phyloP scores from a whole-genome alignment of 2,888 invertebrate species.

The Zygogramma bicolorata region DNA sequence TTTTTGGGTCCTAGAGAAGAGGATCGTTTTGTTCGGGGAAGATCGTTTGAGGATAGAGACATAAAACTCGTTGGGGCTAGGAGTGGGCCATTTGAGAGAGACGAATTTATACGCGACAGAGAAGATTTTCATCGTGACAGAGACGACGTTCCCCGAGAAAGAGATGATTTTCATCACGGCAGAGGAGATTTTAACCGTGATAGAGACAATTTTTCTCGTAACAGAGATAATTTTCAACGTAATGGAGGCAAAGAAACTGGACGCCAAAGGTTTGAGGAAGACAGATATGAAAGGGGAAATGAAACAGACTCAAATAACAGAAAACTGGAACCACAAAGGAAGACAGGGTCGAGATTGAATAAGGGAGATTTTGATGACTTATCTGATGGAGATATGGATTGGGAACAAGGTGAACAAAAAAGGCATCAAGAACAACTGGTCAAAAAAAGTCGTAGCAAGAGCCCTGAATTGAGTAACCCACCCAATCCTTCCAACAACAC shows the following conservation, averaged over 20 bases:
- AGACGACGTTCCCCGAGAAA: background rate
- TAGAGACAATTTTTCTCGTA: background rate
- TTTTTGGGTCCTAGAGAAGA: slow-evolving; percentile 11
- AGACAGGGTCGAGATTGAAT: background rate
- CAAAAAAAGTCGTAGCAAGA: slow-evolving; percentile 32
- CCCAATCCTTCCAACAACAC: slow-evolving; percentile 38
- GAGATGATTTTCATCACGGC: background rate
- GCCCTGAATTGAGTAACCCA: slow-evolving; percentile 43
- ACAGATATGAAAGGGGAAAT: slow-evolving; percentile 14
- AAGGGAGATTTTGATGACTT: slow-evolving; percentile 50
- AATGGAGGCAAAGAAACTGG: slow-evolving; percentile 6
- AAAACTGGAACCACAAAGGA: slow-evolving; percentile 9
- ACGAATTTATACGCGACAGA: background rate
- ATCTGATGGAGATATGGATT: slow-evolving; percentile 51
- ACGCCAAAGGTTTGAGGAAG: slow-evolving; percentile 14
- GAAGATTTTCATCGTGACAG: slow-evolving; percentile 6
- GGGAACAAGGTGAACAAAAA: slow-evolving; percentile 38
- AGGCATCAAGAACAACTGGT: slow-evolving; percentile 27
- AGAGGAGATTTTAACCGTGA: slow-evolving; percentile 1
- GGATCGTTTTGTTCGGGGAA: slow-evolving; percentile 15
- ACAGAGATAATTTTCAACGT: slow-evolving; percentile 6
- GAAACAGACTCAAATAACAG: slow-evolving; percentile 1
- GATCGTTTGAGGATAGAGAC: slow-evolving; percentile 16
- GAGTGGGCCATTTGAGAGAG: slow-evolving; percentile 9
- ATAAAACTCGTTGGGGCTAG: background rate